Evolutionary conservation across 2,888 invertebrate species (phyloP).

Genomic region (Lucinisca nassula): DNA sequence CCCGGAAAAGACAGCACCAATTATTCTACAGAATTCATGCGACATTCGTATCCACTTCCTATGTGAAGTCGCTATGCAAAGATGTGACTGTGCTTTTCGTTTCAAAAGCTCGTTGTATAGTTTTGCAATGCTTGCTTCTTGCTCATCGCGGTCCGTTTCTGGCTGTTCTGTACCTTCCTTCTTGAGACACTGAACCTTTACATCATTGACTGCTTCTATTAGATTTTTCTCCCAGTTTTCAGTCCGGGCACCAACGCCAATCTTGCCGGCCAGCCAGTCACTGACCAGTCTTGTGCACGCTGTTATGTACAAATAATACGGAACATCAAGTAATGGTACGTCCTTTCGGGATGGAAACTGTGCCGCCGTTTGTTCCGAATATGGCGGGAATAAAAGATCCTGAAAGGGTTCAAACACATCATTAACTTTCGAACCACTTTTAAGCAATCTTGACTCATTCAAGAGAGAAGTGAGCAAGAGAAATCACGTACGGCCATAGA

Average conservation of each 20-base stretch:
- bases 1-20: constrained; percentile 48
- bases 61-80: constrained; percentile 54
- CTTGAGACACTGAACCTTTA: no score
- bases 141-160: background rate
- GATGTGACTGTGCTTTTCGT: constrained; percentile 47
- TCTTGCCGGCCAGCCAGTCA: constrained; percentile 53
- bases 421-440: no score
- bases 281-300: constrained; percentile 22
- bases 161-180: no score
- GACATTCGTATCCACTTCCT: constrained; percentile 52
- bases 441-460: no score
- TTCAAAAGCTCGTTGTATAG: constrained; percentile 41
- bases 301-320: constrained; percentile 1
- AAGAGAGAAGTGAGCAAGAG: no score
- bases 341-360: constrained; percentile 4
- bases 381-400: background rate
- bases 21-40: constrained; percentile 31
- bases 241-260: constrained; percentile 47
- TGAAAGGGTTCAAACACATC: no score
- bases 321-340: constrained; percentile 31
- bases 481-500: no score
- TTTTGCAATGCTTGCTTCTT: background rate
- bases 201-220: constrained; percentile 31
- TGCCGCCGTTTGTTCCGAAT: background rate
- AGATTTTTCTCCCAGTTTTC: constrained; percentile 45